A percentile compares a stretch with the other conserved stretches of the same genome.
Evolutionary conservation across 2,113 vertebrate species (phyloP).

Genomic region (Lamprotornis superbus): DNA sequence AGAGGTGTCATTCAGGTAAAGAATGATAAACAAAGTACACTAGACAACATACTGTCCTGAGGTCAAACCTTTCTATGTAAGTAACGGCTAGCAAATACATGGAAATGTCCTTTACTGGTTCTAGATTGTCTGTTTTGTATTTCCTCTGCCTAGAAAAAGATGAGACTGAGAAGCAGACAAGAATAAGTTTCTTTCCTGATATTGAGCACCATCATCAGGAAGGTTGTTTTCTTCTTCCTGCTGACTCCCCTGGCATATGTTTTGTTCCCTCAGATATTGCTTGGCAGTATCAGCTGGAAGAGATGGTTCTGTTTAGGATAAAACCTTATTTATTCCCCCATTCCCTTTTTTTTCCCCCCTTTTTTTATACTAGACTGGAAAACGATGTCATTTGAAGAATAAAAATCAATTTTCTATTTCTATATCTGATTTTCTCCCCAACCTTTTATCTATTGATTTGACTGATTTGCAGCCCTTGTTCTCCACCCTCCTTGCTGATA

Average conservation of each 20-base stretch:
- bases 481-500: constrained; percentile 22
- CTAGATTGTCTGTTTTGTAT: not conserved
- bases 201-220: not conserved
- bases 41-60: not conserved
- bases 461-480: constrained; percentile 20
- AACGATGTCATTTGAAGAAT: not conserved
- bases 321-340: not conserved
- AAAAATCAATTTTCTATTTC: constrained; percentile 25
- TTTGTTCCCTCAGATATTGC: not conserved
- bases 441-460: constrained; percentile 48
- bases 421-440: not conserved
- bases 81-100: not conserved
- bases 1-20: not conserved
- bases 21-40: not conserved
- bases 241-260: not conserved
- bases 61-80: not conserved
- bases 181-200: not conserved
- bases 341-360: not conserved
- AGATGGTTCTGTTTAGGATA: not conserved
- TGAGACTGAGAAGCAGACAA: not conserved
- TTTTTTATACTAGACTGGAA: not conserved
- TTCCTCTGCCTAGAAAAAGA: not conserved
- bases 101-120: not conserved
- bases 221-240: not conserved
- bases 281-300: not conserved